A percentile compares a stretch with the other conserved stretches of the same genome.
Conservation (phyloP, 2,888 invertebrate species). For the Thalpophila matura region DNA sequence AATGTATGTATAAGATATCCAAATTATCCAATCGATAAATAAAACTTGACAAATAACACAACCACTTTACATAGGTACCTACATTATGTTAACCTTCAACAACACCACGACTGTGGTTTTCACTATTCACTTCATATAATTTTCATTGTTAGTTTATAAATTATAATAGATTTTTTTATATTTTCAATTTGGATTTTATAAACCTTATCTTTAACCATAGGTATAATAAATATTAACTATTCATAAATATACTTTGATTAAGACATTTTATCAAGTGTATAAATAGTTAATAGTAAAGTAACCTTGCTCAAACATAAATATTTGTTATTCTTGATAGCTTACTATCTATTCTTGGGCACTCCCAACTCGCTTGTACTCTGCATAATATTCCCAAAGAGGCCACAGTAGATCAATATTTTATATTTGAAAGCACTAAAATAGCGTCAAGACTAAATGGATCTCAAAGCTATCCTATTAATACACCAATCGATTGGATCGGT, state of each 20-base stretch:
- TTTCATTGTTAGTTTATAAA: no score
- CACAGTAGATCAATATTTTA: slow-evolving; percentile 44
- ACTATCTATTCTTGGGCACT: slow-evolving; percentile 38
- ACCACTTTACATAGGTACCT: slow-evolving; percentile 37
- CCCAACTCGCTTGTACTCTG: slow-evolving; percentile 16
- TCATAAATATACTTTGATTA: not conserved
- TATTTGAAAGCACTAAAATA: slow-evolving; percentile 43
- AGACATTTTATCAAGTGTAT: not conserved
- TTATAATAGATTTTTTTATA: not conserved
- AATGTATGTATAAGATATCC: slow-evolving; percentile 14
- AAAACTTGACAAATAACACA: slow-evolving; percentile 30
- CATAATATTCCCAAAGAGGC: slow-evolving; percentile 40
- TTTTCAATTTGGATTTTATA: not conserved
- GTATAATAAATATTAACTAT: no score
- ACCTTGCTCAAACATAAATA: slow-evolving; percentile 32
- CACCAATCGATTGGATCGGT: slow-evolving; percentile 22
- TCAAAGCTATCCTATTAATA: slow-evolving; percentile 37
- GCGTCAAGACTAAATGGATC: slow-evolving; percentile 26
- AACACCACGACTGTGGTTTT: slow-evolving; percentile 37
- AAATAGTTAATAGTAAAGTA: slow-evolving; percentile 5
- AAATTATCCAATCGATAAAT: no score
- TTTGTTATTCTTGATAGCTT: slow-evolving; percentile 17
- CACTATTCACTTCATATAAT: not conserved
- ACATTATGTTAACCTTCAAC: slow-evolving; percentile 39
- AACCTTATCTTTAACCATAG: not conserved